Evolutionary conservation across 64 coral and sea anemone species (phyloP), one percentile per base, ranked within the genome.

Genomic region (Porites australiensis): DNA sequence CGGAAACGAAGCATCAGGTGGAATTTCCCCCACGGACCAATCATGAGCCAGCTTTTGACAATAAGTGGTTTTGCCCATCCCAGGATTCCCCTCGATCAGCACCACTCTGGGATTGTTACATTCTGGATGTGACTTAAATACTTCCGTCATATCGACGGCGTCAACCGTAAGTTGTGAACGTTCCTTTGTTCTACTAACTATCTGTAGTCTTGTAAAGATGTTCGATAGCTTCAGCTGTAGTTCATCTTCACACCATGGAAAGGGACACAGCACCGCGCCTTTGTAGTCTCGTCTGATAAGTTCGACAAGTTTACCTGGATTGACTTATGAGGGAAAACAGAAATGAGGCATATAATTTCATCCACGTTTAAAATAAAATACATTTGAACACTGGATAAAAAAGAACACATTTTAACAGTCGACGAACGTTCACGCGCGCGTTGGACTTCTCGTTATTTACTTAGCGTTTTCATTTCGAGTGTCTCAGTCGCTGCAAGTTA

Each of bases 21-120:
- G 74, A n/a, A 59, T 90, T 81, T 46, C 45, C 37, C 19, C 77
- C 4, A 70, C 10, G 60, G 88, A 58, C 88, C 88, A 90, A 45
- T 90, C 88, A 60, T 80, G 63, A 14, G 72, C 87, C 13, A 89
- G 71, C 52, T 89, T 89, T 45, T 60, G 72, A 89, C 87, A 74
- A 50, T 46, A 74, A 1, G 77, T 90, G 0, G 88, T 90, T 67
- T 90, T 90, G 7, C 77, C 77, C 10, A 81, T 58, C 15, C 50
- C 77, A 55, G 77, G 77, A 16, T 44, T 48, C 10, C 64, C 88
- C 77, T 90, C 88, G 46, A 90, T 70, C 21, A 90, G 88, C 2
- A 90, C 76, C 27, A 58, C 64, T 67, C 64, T 90, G 46, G 88
- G 88, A 62, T 65, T 59, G 8, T 64, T 6, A n/a, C 73, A 90